These are phyloP conservation scores for Hydrolagus affinis DNA, from an alignment of 2,113 vertebrate genomes.

Conservation along the genomic window DNA sequence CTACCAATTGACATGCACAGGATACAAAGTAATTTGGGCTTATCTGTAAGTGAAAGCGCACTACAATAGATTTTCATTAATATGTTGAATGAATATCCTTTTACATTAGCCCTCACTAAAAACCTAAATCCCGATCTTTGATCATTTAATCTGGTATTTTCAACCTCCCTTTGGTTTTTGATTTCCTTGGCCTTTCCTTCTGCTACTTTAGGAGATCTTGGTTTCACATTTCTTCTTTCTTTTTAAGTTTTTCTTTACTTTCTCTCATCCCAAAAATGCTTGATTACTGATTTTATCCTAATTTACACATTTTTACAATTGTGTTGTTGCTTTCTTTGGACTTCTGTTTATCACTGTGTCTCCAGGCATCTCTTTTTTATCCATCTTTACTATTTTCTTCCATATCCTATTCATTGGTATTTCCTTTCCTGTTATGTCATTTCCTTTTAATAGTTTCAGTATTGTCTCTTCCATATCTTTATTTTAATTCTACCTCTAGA, in stretches of 20 bases:
- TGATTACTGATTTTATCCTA: not conserved
- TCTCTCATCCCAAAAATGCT: not conserved
- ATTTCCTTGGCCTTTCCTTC: not conserved
- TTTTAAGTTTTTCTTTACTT: not conserved
- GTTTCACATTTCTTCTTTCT: not conserved
- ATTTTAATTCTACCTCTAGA: too few relatives aligned
- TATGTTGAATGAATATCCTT: not conserved
- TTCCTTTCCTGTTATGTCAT: too few relatives aligned
- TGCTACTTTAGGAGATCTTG: too few relatives aligned
- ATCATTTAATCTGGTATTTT: not conserved
- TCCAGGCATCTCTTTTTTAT: too few relatives aligned
- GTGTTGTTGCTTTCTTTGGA: too few relatives aligned
- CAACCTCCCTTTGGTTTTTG: not conserved
- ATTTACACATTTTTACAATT: not conserved
- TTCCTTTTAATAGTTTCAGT: too few relatives aligned
- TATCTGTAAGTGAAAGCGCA: not conserved
- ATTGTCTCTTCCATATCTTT: too few relatives aligned
- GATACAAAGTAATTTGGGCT: too few relatives aligned
- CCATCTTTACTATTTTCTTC: too few relatives aligned
- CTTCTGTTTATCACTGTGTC: too few relatives aligned
- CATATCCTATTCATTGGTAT: too few relatives aligned
- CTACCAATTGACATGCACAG: conserved; percentile 2
- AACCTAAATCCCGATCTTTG: too few relatives aligned
- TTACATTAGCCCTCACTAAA: not conserved
- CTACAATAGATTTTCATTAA: not conserved